Base-by-base conservation (phyloP, 2,888 invertebrate genomes). In the Antitype chi region DNA sequence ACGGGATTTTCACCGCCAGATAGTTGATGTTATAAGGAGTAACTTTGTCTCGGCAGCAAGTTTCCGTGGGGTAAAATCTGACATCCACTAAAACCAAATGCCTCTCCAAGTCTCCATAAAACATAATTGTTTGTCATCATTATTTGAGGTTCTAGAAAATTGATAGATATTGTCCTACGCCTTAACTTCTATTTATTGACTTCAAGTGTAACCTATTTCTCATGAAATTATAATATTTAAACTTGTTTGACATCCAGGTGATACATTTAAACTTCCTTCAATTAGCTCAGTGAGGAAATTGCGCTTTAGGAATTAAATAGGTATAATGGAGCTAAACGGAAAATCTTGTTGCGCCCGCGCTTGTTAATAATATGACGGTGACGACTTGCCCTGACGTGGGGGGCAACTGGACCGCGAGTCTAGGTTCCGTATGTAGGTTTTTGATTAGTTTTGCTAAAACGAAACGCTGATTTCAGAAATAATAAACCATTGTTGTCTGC, bases 351-450 rank as follows among this genome's bases (percentile, higher is more conserved):
- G 89, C 89, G 89, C 86, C 88, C 79, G 91, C 89, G 89, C 89
- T 91, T 91, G 93, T 93, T 90, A 91, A 91, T 94, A 92, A 93
- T 92, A 87, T 89, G 89, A 90, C 87, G 88, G 89, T 90, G 93
- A 93, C 90, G 92, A 91, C 84, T 89, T 87, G 88, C 82, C 82
- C 89, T 90, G 92, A 90, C 90, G 4, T 59, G 55, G 87, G 55
- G 87, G 80, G 85, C 89, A 91, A 92, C 89, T 91, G 90, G 92
- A 92, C 89, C 92, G 77, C 67, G 62, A 43, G 52, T 62, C 72
- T 71, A 82, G 89, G 93, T 93, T 89, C 92, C 86, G 91, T 85
- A 85, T 62, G 53, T 60, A 38, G n/a, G 57, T n/a, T 57, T 75
- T n/a, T 55, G 11, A 59, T 32, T 43, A 57, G 15, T n/a, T 28